These are phyloP conservation scores for Epinephelus lanceolatus DNA, from an alignment of 2,113 vertebrate species.

Conservation along the genomic window DNA sequence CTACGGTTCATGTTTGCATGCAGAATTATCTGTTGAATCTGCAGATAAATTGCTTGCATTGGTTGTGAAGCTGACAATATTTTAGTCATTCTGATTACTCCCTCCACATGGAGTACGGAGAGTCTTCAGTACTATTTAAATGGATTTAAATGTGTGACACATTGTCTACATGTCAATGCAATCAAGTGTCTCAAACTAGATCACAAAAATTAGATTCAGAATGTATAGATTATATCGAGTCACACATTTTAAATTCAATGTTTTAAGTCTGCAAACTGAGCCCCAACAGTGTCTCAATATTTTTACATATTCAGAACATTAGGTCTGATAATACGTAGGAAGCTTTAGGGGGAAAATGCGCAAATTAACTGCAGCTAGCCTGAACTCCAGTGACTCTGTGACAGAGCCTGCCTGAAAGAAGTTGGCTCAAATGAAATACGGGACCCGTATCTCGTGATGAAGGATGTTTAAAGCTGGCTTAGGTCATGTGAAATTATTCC, in stretches of 20 bases:
- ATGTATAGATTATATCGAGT: background rate
- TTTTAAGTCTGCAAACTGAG: background rate
- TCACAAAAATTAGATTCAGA: too few species aligned
- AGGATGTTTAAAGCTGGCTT: slow-evolving; percentile 53
- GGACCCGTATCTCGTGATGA: slow-evolving; percentile 16
- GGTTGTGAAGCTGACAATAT: background rate
- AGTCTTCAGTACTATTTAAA: too few species aligned
- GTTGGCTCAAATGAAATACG: slow-evolving; percentile 10
- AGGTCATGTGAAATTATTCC: slow-evolving; percentile 52
- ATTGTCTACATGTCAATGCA: background rate
- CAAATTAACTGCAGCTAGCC: background rate
- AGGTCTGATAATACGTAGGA: slow-evolving; percentile 6
- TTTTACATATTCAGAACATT: background rate
- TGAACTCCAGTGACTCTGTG: background rate
- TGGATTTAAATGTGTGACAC: background rate
- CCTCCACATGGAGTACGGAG: background rate
- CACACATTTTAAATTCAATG: background rate
- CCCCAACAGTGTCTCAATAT: background rate
- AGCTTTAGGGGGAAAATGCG: slow-evolving; percentile 4
- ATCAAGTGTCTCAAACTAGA: background rate
- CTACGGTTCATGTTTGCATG: background rate
- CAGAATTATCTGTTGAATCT: background rate
- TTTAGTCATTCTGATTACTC: background rate
- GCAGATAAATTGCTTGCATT: background rate
- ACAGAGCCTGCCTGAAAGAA: background rate